Percentiles rank a stretch among this genome's conserved stretches.
Evolutionary conservation across 2,797 vertebrate genomes (phyloP).

Genomic region (Rhinogobio ventralis): DNA sequence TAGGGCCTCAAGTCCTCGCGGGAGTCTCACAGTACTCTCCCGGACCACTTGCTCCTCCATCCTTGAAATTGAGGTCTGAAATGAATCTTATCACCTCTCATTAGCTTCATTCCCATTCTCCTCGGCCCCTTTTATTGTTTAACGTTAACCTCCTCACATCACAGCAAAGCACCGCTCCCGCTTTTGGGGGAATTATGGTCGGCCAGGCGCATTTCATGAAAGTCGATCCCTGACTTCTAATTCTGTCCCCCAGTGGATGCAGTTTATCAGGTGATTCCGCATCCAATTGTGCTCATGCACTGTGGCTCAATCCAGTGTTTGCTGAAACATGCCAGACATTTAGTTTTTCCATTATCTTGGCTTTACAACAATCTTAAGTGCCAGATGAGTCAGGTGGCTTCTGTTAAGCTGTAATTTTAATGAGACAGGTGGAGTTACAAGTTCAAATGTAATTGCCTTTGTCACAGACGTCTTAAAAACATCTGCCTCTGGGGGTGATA

Average conservation of each 20-base stretch:
- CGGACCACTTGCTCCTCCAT: constrained; percentile 72
- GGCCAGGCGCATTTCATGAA: constrained; percentile 65
- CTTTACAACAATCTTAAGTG: constrained; percentile 45
- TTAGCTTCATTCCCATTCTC: constrained; percentile 77
- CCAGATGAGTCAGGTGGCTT: constrained; percentile 48
- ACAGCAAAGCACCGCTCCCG: constrained; percentile 63
- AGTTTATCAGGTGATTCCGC: constrained; percentile 59
- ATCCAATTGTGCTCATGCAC: constrained; percentile 53
- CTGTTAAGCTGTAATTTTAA: constrained; percentile 55
- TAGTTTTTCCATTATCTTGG: constrained; percentile 54
- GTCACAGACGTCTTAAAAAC: constrained; percentile 28
- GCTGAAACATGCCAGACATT: constrained; percentile 51
- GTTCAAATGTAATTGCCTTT: constrained; percentile 51
- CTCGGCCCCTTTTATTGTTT: constrained; percentile 71
- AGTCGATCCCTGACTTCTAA: constrained; percentile 70
- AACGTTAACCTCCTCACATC: constrained; percentile 77
- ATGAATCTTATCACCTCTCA: constrained; percentile 81
- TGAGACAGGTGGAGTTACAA: constrained; percentile 52
- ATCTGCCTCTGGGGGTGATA: constrained; percentile 29
- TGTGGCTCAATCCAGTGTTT: constrained; percentile 56
- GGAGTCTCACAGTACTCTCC: constrained; percentile 68
- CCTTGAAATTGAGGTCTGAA: constrained; percentile 79
- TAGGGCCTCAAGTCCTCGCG: constrained; percentile 65
- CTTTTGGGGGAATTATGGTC: constrained; percentile 68
- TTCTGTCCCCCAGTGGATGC: constrained; percentile 65